Percentiles rank a stretch among this genome's conserved stretches.
These are phyloP conservation scores for Catostylus mosaicus DNA, from an alignment of 30 jellyfish, hydroid and myxozoan species.

Conservation along the genomic window DNA sequence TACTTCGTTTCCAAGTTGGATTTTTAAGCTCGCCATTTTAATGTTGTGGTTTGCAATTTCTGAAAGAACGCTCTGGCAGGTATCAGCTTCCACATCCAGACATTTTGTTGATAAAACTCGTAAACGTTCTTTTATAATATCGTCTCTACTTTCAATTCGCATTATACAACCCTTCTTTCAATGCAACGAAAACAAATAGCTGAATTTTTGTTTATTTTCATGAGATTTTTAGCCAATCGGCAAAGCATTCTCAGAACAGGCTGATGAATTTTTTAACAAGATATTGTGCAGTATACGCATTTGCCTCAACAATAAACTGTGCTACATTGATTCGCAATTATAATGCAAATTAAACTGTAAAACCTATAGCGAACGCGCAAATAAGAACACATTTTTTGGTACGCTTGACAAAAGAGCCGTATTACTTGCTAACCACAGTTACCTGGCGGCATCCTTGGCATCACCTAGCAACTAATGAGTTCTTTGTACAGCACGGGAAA, in stretches of 20 bases:
- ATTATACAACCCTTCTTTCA: conserved; percentile 2
- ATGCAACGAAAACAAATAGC: neutral
- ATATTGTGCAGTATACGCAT: neutral
- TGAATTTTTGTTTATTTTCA: neutral
- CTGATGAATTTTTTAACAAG: conserved; percentile 4
- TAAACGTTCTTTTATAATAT: no score
- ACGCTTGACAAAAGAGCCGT: no score
- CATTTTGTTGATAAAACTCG: neutral
- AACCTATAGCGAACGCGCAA: neutral
- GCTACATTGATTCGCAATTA: neutral
- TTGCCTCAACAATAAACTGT: neutral
- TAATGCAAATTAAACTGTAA: neutral
- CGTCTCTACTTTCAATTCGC: neutral
- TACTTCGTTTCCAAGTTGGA: no score
- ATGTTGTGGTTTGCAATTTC: no score
- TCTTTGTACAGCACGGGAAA: no score
- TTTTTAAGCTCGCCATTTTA: no score
- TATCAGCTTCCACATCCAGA: no score
- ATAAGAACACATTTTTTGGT: no score
- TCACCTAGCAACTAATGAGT: no score
- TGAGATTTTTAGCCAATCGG: neutral
- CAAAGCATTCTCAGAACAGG: neutral
- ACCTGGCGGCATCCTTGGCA: no score
- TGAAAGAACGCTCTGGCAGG: no score
- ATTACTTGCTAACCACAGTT: no score